Evolutionary conservation across 2,888 invertebrate genomes (phyloP).

Genomic region (Caenorhabditis imperialis): DNA sequence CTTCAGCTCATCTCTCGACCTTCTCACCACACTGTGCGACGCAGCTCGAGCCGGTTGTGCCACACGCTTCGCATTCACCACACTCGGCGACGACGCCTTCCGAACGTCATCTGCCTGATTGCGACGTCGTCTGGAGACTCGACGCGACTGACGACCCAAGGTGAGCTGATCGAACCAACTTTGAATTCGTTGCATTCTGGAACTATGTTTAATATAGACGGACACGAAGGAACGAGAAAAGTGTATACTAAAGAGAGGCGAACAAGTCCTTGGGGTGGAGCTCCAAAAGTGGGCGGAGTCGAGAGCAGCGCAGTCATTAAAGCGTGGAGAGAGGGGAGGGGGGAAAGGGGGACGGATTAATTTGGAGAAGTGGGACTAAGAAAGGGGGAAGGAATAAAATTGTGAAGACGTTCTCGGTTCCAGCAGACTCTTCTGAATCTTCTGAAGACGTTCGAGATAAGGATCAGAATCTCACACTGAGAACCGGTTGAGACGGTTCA

Average conservation of each 20-base stretch:
- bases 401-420: background rate
- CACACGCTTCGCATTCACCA: conserved; percentile 27
- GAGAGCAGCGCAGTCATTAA: conserved; percentile 42
- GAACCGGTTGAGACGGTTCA: conserved; percentile 19
- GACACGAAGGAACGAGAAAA: background rate
- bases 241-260: no score
- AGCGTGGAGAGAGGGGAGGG: conserved; percentile 21
- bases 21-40: conserved; percentile 48
- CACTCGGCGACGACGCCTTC: conserved; percentile 35
- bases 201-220: conserved; percentile 2
- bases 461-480: conserved; percentile 16
- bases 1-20: conserved; percentile 44
- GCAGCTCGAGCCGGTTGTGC: conserved; percentile 43
- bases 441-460: conserved; percentile 30
- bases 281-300: conserved; percentile 5
- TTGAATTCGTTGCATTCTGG: conserved; percentile 63
- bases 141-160: conserved; percentile 56
- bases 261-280: no score
- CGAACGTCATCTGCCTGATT: conserved; percentile 36
- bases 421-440: background rate
- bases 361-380: conserved; percentile 43
- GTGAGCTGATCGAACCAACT: conserved; percentile 67
- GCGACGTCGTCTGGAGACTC: conserved; percentile 49
- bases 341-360: conserved; percentile 46
- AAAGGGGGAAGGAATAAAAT: conserved; percentile 16